phyloP scores from a whole-genome alignment of 2,888 invertebrate genomes.

The Drosophila subsilvestris region DNA sequence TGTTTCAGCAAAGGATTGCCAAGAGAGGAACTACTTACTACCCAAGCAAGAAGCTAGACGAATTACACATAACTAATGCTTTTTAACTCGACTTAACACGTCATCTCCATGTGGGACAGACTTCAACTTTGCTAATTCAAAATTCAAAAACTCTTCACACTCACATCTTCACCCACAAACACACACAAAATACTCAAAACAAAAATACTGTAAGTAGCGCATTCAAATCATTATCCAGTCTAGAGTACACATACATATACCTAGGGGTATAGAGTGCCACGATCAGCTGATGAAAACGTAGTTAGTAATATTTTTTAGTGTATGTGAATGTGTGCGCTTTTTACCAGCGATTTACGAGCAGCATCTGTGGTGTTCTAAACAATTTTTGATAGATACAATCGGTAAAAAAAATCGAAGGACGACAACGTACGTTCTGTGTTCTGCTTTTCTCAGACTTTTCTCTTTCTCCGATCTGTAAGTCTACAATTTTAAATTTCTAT shows the following conservation, averaged over 20 bases:
- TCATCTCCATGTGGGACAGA: slow-evolving; percentile 10
- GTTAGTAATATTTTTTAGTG: slow-evolving; percentile 71
- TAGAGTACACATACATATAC: slow-evolving; percentile 29
- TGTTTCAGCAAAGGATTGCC: slow-evolving; percentile 47
- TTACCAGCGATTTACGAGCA: slow-evolving; percentile 73
- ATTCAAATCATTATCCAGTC: slow-evolving; percentile 32
- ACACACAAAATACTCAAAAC: slow-evolving; percentile 10
- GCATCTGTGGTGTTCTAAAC: slow-evolving; percentile 74
- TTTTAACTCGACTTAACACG: slow-evolving; percentile 32
- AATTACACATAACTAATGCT: slow-evolving; percentile 45
- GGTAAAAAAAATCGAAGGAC: slow-evolving; percentile 37
- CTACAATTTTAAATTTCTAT: slow-evolving; percentile 3
- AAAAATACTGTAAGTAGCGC: slow-evolving; percentile 39
- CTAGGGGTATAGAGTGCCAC: slow-evolving; percentile 35
- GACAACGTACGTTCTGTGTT: slow-evolving; percentile 23
- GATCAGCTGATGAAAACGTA: slow-evolving; percentile 57
- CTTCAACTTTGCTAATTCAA: slow-evolving; percentile 39
- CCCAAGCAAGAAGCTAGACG: slow-evolving; percentile 18
- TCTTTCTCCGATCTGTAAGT: slow-evolving; percentile 4
- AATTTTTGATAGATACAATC: slow-evolving; percentile 64
- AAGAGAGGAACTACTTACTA: slow-evolving; percentile 15
- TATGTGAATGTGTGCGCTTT: slow-evolving; percentile 66
- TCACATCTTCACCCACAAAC: slow-evolving; percentile 21
- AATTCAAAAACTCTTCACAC: slow-evolving; percentile 43
- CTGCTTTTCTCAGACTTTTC: slow-evolving; percentile 4